Evolutionary conservation across 2,888 invertebrate species (phyloP).

Genomic region (Drosophila aldrichi): DNA sequence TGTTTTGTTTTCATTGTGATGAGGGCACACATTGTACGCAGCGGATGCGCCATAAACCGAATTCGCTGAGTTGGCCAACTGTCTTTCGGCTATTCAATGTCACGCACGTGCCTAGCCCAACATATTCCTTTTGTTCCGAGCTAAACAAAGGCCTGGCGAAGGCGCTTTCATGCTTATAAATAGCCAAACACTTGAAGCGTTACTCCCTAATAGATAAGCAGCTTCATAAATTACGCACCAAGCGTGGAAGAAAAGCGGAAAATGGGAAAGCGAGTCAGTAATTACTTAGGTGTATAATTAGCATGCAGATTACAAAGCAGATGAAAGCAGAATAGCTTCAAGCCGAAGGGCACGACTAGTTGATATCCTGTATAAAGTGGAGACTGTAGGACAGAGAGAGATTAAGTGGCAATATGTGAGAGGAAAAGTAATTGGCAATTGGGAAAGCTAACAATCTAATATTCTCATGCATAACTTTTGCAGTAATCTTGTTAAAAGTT

Average conservation of each 20-base stretch:
- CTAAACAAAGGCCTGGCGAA: conserved; percentile 11
- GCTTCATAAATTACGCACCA: conserved; percentile 59
- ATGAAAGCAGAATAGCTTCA: neutral
- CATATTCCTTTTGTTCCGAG: conserved; percentile 8
- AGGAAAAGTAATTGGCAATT: neutral
- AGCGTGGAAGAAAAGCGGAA: conserved; percentile 7
- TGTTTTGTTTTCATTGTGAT: conserved; percentile 25
- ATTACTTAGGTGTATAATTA: conserved; percentile 65
- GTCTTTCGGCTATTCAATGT: conserved; percentile 41
- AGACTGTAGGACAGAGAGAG: neutral
- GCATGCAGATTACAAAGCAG: conserved; percentile 53
- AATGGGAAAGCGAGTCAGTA: conserved; percentile 25
- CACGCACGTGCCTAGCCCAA: conserved; percentile 42
- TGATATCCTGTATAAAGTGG: neutral
- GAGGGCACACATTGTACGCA: conserved; percentile 35
- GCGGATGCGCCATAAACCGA: conserved; percentile 40
- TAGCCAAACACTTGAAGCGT: conserved; percentile 57
- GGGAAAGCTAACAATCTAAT: neutral
- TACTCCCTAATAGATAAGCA: conserved; percentile 47
- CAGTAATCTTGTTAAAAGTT: conserved; percentile 8
- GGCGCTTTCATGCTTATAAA: conserved; percentile 40
- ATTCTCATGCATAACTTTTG: neutral
- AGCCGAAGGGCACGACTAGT: neutral
- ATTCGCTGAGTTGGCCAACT: conserved; percentile 46
- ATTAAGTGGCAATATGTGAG: neutral